These are phyloP conservation scores for Austrofundulus limnaeus DNA, from an alignment of 2,113 vertebrate species.

Conservation along the genomic window DNA sequence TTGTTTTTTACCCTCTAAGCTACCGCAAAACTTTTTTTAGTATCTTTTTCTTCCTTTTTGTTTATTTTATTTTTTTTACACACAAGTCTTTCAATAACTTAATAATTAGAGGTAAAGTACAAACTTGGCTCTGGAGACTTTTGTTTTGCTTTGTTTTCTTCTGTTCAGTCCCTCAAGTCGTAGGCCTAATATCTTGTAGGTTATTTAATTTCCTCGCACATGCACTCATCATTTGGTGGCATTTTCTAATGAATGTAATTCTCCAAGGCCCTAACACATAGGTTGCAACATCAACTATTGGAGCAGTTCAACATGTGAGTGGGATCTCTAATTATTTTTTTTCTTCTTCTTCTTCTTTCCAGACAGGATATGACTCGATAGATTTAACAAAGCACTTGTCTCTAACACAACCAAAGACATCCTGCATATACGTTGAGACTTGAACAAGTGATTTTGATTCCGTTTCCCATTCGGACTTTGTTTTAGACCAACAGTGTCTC, in stretches of 20 bases:
- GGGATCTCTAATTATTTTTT: conserved; percentile 76
- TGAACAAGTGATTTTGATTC: conserved; percentile 4
- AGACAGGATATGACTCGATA: conserved; percentile 62
- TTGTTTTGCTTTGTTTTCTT: conserved; percentile 13
- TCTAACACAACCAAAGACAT: conserved; percentile 55
- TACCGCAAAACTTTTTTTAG: conserved; percentile 5
- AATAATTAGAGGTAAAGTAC: conserved; percentile 34
- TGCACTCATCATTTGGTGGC: conserved; percentile 33
- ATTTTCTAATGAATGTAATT: conserved; percentile 66
- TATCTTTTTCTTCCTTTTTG: too few species aligned
- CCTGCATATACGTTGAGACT: conserved; percentile 42
- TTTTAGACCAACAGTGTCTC: conserved; percentile 26
- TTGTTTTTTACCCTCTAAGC: neutral
- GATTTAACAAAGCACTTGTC: conserved; percentile 62
- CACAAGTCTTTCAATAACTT: conserved; percentile 19
- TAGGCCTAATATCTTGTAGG: conserved; percentile 45
- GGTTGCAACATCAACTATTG: conserved; percentile 65
- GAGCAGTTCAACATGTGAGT: conserved; percentile 53
- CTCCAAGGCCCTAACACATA: conserved; percentile 32
- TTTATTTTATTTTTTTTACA: conserved; percentile 23
- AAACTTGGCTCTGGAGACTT: conserved; percentile 23
- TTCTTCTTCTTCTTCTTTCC: neutral
- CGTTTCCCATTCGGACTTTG: conserved; percentile 17
- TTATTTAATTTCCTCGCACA: conserved; percentile 63
- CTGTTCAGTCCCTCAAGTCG: conserved; percentile 44